phyloP scores from a whole-genome alignment of 2,113 vertebrate genomes.

The Salvelinus namaycush region DNA sequence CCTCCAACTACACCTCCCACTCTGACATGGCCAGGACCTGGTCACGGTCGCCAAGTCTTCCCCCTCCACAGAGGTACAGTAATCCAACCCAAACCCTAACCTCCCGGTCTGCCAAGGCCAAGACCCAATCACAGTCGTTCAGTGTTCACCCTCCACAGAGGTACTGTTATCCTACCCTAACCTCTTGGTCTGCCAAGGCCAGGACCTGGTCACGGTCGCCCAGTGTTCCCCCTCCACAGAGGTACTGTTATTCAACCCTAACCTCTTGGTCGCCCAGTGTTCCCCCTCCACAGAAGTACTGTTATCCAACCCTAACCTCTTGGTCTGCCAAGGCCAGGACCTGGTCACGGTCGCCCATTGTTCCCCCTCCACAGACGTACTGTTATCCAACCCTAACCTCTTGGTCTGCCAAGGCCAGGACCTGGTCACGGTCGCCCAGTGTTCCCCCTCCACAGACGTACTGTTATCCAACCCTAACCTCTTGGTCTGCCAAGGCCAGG shows the following conservation, averaged over 20 bases:
- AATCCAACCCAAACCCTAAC: slow-evolving; percentile 32
- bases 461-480: slow-evolving; percentile 42
- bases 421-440: slow-evolving; percentile 89
- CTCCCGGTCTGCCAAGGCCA: slow-evolving; percentile 81
- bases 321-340: slow-evolving; percentile 83
- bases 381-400: slow-evolving; percentile 62
- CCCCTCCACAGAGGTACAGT: slow-evolving; percentile 87
- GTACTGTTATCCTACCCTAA: slow-evolving; percentile 61
- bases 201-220: slow-evolving; percentile 89
- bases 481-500: slow-evolving; percentile 82
- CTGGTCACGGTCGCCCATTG: slow-evolving; percentile 90
- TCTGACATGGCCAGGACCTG: slow-evolving; percentile 84
- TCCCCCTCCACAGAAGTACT: slow-evolving; percentile 88
- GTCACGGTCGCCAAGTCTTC: slow-evolving; percentile 90
- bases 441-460: slow-evolving; percentile 90
- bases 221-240: slow-evolving; percentile 88
- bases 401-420: slow-evolving; percentile 82
- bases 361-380: slow-evolving; percentile 89
- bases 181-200: slow-evolving; percentile 80
- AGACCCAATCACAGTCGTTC: slow-evolving; percentile 88
- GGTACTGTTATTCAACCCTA: slow-evolving; percentile 69
- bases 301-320: slow-evolving; percentile 60
- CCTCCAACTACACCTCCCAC: slow-evolving; percentile 86
- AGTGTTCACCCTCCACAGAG: slow-evolving; percentile 90
- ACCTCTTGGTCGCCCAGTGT: slow-evolving; percentile 81